A percentile compares a stretch with the other conserved stretches of the same genome.
Evolutionary conservation across 2,888 invertebrate species (phyloP).

Genomic region (Gasteruption jaculator): DNA sequence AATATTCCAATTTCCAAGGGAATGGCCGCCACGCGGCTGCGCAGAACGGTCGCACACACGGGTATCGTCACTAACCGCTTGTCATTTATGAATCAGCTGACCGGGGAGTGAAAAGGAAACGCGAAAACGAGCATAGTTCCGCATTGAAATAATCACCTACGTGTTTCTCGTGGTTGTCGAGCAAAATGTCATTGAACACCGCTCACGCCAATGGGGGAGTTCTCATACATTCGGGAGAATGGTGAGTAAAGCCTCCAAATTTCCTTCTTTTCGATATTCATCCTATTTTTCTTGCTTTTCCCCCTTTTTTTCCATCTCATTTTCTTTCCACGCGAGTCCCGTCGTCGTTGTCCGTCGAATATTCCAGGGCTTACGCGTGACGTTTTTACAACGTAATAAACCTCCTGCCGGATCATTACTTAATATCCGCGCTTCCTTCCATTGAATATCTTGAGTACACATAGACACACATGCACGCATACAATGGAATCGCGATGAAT

Average conservation of each 20-base stretch:
- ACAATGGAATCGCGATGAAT: too few species aligned
- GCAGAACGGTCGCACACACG: too few species aligned
- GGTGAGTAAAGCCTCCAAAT: slow-evolving; percentile 63
- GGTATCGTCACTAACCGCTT: slow-evolving; percentile 32
- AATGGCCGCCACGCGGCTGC: too few species aligned
- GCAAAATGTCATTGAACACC: slow-evolving; percentile 88
- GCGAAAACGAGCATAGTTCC: background rate
- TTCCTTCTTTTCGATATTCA: too few species aligned
- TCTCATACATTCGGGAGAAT: slow-evolving; percentile 91
- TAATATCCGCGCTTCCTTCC: too few species aligned
- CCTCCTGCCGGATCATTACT: too few species aligned
- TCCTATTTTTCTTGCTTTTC: too few species aligned
- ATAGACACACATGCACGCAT: too few species aligned
- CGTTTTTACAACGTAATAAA: slow-evolving; percentile 26
- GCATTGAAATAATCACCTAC: background rate
- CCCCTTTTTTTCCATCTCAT: too few species aligned
- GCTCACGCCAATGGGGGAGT: slow-evolving; percentile 94
- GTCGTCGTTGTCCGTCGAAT: slow-evolving; percentile 13
- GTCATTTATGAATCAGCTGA: slow-evolving; percentile 40
- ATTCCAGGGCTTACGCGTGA: slow-evolving; percentile 22
- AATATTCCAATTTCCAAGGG: too few species aligned
- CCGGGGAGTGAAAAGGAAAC: slow-evolving; percentile 17
- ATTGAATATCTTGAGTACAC: too few species aligned
- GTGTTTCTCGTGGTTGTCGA: background rate
- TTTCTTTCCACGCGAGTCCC: too few species aligned